A percentile compares a stretch with the other conserved stretches of the same genome.
Conservation (phyloP, 2,888 invertebrate species). For the Drosophila macrospina region DNA sequence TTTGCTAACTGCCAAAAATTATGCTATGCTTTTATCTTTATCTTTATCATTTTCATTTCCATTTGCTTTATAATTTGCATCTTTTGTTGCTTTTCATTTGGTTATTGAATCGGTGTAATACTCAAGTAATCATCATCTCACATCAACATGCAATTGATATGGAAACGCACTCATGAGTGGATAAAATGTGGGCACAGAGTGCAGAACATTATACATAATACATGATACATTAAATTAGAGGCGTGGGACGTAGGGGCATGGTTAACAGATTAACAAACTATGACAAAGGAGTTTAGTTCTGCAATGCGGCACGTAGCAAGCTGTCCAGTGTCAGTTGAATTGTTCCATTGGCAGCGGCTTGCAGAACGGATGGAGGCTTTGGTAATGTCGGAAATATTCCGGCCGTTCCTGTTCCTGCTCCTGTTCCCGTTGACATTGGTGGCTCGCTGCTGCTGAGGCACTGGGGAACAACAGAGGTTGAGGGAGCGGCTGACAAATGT, state of each 20-base stretch:
- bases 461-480: constrained; percentile 34
- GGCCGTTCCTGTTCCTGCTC: constrained; percentile 41
- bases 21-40: constrained; percentile 57
- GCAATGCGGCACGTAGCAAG: constrained; percentile 72
- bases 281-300: constrained; percentile 53
- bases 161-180: constrained; percentile 27
- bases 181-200: constrained; percentile 65
- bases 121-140: constrained; percentile 45
- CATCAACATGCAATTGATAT: constrained; percentile 43
- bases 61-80: background rate
- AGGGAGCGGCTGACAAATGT: background rate
- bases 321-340: constrained; percentile 72
- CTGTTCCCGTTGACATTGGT: constrained; percentile 46
- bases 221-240: constrained; percentile 29
- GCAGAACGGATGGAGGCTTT: constrained; percentile 70
- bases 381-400: constrained; percentile 63
- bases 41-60: constrained; percentile 24
- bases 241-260: constrained; percentile 8
- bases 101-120: constrained; percentile 54
- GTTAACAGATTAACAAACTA: constrained; percentile 22
- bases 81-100: constrained; percentile 29
- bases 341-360: constrained; percentile 68
- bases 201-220: constrained; percentile 48
- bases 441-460: constrained; percentile 62
- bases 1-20: constrained; percentile 69